These are phyloP conservation scores for Pristionchus mayeri DNA, from an alignment of 2,888 invertebrate species.

Conservation along the genomic window DNA sequence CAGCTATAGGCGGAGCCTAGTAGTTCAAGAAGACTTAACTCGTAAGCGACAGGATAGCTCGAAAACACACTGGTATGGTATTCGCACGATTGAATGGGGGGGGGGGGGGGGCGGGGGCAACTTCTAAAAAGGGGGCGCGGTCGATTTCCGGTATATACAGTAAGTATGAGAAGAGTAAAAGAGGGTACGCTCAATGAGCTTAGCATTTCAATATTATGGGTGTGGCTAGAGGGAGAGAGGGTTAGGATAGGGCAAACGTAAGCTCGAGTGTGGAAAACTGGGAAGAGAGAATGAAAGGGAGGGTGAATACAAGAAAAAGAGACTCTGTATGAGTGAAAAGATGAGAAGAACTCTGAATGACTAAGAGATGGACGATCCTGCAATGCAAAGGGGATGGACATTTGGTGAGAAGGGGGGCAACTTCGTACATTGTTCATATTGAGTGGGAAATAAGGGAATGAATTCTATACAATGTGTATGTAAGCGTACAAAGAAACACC, in stretches of 20 bases:
- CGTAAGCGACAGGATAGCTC: constrained; percentile 17
- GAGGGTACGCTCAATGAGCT: background rate
- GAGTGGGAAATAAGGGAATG: background rate
- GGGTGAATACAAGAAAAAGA: background rate
- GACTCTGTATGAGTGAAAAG: constrained; percentile 34
- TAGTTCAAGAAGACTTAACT: background rate
- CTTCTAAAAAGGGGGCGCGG: background rate
- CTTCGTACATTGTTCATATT: background rate
- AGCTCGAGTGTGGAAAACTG: background rate
- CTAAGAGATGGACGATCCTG: background rate
- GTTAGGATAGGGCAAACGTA: background rate
- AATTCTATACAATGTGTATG: constrained; percentile 24
- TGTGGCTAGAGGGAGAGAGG: background rate
- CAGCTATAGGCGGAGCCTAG: constrained; percentile 3
- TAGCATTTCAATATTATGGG: constrained; percentile 41
- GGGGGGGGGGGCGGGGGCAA: no score
- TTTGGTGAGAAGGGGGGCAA: background rate
- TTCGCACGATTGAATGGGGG: background rate
- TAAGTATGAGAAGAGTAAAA: background rate
- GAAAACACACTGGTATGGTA: constrained; percentile 26
- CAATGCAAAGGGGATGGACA: background rate
- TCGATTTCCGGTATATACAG: no score
- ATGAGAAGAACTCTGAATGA: background rate
- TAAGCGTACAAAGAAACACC: background rate
- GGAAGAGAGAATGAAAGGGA: background rate